Base-by-base conservation (phyloP, 2,797 vertebrate genomes). In the Capromys pilorides region DNA sequence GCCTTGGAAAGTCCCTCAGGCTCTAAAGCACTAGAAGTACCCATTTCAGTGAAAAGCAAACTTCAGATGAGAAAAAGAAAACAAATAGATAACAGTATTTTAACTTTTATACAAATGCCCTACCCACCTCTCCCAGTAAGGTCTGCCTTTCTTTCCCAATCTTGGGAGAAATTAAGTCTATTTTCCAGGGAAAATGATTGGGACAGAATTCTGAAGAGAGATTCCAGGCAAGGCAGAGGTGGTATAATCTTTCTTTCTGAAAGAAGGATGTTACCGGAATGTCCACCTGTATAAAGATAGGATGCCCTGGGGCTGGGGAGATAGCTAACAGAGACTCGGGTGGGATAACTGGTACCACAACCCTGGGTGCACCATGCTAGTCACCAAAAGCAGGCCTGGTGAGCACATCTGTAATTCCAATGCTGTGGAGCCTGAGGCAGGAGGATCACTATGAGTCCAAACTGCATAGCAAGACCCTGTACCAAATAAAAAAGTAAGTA, bases 21-120 rank as follows among this genome's bases (percentile, higher is more conserved):
- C 24, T 85, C 33, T 61, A 67, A 85, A n/a, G 18, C 16, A 51
- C 84, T 80, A 67, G 45, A 59, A 19, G 14, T 26, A 87, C 1
- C n/a, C 49, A 31, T 12, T 91, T 93, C n/a, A 54, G 36, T 85
- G n/a, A 92, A 83, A 95, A 36, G 9, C 19, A 66, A 69, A 75
- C 18, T 94, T 51, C 69, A 39, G 8, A 11, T 22, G 2, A 45
- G 69, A 67, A 64, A 89, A 80, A 77, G 54, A 57, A 57, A 54
- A 54, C 4, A 18, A 66, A 57, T 9, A 49, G 62, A 51, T 16
- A 61, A n/a, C 12, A 57, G 19, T 81, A 16, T 11, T 71, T 91
- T 88, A 51, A 51, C n/a, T 90, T 97, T 88, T 92, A 3, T 81
- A 18, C 54, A 66, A 18, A 45, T 92, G 22, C 8, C 1, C 9